Evolutionary conservation across 2,113 vertebrate genomes (phyloP), one percentile per base, ranked within the genome.

Genomic region (Sisor rabdophorus): DNA sequence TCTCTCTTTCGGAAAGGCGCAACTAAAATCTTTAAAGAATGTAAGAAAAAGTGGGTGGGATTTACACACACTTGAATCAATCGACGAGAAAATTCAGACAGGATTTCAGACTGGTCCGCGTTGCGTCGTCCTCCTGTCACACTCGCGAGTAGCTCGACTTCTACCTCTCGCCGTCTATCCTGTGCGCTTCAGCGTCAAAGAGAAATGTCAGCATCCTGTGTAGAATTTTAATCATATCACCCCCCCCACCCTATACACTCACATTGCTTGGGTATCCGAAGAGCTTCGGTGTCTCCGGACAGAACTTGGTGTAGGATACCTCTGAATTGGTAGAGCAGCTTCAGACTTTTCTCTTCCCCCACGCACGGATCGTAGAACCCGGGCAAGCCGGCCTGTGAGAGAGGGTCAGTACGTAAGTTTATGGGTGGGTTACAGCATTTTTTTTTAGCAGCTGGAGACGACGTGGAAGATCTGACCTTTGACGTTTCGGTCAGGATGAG

Each of bases 241-340:
- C 5, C 17, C 13, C 26, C 1, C 5, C 54, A 4, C 1, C 5
- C 54, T 4, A 3, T n/a, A 4, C 3, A 93, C 97, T 97, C 48
- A 98, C 97, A 97, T 88, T 99, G 97, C 90, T 96, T 98, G 87
- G 97, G 97, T 95, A 99, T 96, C 90, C 94, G 90, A 53, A 99
- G 93, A 8, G 95, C 82, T 86, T 98, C 97, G 0, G 87, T 89
- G 88, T 99, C 96, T 9, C 90, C 91, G 0, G 91, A 92, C 90
- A 95, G 93, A 79, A 98, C 96, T 84, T 99, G 97, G 82, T 99
- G 97, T 84, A 99, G 88, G 71, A 93, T 94, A 2, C 97, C 97
- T 70, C 96, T 91, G 89, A 99, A 99, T 90, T 98, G 95, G 87
- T 99, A 99, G 10, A 98, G 93, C 82, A 99, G 90, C 77, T 98